Percentiles rank a stretch among this genome's conserved stretches.
phyloP scores from a whole-genome alignment of 2,888 invertebrate species.

The Heliconius charithonia region DNA sequence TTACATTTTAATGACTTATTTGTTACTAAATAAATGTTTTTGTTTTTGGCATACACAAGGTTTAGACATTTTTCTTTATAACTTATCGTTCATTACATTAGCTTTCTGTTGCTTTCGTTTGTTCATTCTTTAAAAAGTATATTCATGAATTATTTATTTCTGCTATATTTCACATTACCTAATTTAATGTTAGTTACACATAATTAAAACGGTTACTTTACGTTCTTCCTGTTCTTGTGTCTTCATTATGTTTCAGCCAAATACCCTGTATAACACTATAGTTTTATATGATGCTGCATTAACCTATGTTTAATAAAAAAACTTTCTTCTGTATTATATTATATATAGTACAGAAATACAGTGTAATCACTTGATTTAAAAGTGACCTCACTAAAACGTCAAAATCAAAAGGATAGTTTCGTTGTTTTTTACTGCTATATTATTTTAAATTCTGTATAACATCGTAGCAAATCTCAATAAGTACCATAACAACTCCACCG shows the following conservation, averaged over 20 bases:
- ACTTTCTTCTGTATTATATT: no score
- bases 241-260: slow-evolving; percentile 2
- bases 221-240: slow-evolving; percentile 8
- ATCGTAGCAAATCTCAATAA: no score
- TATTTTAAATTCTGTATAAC: no score
- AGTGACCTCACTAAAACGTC: no score
- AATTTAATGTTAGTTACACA: not conserved
- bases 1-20: not conserved
- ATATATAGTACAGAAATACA: no score
- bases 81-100: not conserved
- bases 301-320: not conserved
- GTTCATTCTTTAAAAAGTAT: not conserved
- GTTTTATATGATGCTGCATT: slow-evolving; percentile 13
- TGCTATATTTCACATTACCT: slow-evolving; percentile 3
- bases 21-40: not conserved
- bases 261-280: not conserved
- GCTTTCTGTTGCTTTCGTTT: slow-evolving; percentile 8
- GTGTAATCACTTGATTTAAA: no score
- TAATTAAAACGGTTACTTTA: not conserved
- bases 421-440: no score
- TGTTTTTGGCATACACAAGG: not conserved
- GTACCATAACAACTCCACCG: no score
- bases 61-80: not conserved
- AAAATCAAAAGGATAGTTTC: no score
- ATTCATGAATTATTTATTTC: not conserved